Conservation (phyloP, 2,888 invertebrate genomes). For the Synanthedon andrenaeformis region DNA sequence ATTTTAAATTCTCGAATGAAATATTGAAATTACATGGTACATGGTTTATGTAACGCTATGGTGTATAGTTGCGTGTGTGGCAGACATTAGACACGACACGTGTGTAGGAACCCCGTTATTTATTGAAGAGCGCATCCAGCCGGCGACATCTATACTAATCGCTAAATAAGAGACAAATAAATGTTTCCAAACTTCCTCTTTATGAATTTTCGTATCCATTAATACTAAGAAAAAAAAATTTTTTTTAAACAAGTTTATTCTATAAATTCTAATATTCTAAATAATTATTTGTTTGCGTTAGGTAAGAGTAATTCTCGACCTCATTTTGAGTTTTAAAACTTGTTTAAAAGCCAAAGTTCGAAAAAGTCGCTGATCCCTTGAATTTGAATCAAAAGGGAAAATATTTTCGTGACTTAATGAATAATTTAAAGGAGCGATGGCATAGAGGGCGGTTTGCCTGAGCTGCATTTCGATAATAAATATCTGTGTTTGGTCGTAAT, state of each 20-base stretch:
- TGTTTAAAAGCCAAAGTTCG: neutral
- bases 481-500: constrained; percentile 17
- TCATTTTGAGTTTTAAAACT: neutral
- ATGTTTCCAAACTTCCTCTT: neutral
- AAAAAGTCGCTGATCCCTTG: neutral
- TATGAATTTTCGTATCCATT: neutral
- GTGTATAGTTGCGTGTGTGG: constrained; percentile 47
- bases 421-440: constrained; percentile 13
- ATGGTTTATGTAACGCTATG: constrained; percentile 16
- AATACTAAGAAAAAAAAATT: neutral
- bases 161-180: neutral
- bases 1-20: too few relatives aligned
- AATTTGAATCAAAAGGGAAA: constrained; percentile 6
- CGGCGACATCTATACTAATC: constrained; percentile 3
- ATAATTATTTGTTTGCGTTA: neutral
- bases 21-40: too few relatives aligned
- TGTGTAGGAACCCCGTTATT: constrained; percentile 51
- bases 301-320: neutral
- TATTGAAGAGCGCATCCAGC: constrained; percentile 42
- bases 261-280: neutral
- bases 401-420: constrained; percentile 10
- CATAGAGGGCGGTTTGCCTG: constrained; percentile 12
- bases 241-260: neutral
- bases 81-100: constrained; percentile 35
- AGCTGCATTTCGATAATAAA: constrained; percentile 33